A percentile compares a stretch with the other conserved stretches of the same genome.
Conservation (phyloP, 1,140 invertebrate species). For the Onthophagus taurus region DNA sequence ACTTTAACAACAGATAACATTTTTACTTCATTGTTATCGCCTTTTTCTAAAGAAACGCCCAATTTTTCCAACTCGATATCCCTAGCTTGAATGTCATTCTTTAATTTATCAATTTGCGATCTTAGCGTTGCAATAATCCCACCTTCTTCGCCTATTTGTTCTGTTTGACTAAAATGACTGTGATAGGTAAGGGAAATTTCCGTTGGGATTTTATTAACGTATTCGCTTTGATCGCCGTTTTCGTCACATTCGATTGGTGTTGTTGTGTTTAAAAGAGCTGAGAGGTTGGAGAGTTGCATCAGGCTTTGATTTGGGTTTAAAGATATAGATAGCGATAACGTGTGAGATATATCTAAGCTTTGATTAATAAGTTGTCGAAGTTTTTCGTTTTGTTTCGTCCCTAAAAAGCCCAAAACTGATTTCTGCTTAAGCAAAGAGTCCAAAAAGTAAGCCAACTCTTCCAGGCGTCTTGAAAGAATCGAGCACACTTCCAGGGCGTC, state of each 20-base stretch:
- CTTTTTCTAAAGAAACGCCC: background rate
- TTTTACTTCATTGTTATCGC: background rate
- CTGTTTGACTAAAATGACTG: conserved; percentile 30
- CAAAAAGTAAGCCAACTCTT: conserved; percentile 61
- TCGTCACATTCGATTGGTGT: conserved; percentile 14
- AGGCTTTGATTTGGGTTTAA: conserved; percentile 34
- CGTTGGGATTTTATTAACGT: conserved; percentile 26
- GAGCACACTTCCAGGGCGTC: conserved; percentile 57
- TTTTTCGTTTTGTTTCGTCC: conserved; percentile 40
- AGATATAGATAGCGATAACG: conserved; percentile 38
- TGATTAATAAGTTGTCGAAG: conserved; percentile 46
- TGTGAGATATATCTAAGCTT: conserved; percentile 48
- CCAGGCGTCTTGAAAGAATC: conserved; percentile 51
- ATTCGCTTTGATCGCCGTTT: conserved; percentile 18
- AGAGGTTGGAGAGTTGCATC: conserved; percentile 39
- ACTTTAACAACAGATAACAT: background rate
- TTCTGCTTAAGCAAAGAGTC: conserved; percentile 59
- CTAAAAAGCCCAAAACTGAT: conserved; percentile 42
- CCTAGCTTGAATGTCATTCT: conserved; percentile 38
- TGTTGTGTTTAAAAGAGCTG: conserved; percentile 33
- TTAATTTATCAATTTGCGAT: conserved; percentile 36
- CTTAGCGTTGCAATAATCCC: conserved; percentile 31
- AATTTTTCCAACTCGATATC: conserved; percentile 38
- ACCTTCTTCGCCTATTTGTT: conserved; percentile 26
- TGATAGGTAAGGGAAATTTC: conserved; percentile 29